These are phyloP conservation scores for Carlito syrichta DNA, from an alignment of 2,113 vertebrate genomes.

Conservation along the genomic window DNA sequence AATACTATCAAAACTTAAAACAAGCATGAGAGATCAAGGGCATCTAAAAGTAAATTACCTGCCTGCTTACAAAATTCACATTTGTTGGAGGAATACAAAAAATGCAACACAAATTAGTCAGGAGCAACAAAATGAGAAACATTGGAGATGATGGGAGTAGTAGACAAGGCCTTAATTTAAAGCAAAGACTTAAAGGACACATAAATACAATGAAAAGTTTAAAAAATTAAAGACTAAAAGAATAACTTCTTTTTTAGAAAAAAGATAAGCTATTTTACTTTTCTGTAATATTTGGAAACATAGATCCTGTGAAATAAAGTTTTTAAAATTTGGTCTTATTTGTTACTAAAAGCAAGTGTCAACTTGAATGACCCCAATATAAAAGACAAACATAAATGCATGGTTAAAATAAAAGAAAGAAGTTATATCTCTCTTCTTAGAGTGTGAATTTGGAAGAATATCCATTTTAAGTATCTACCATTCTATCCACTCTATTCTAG, in stretches of 20 bases:
- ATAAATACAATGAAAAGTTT: background rate
- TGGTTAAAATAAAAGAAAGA: background rate
- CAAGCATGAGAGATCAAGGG: background rate
- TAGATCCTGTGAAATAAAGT: background rate
- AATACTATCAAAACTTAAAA: background rate
- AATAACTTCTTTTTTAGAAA: too few species aligned
- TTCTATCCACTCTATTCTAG: background rate
- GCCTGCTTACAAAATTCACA: background rate
- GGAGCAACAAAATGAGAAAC: background rate
- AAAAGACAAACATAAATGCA: background rate
- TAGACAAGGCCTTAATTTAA: background rate
- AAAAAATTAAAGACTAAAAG: background rate
- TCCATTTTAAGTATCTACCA: background rate
- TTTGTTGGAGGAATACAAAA: background rate
- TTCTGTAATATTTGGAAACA: background rate
- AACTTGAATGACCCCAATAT: background rate
- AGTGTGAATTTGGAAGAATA: background rate
- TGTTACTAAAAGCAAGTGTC: background rate
- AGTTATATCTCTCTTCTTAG: background rate
- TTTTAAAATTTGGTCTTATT: background rate
- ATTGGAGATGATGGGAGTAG: background rate
- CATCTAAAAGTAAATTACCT: background rate
- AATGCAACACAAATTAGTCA: background rate
- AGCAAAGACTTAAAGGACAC: background rate
- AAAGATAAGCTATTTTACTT: too few species aligned